A percentile compares a stretch with the other conserved stretches of the same genome.
These are phyloP conservation scores for Stictonetta naevosa DNA, from an alignment of 2,113 vertebrate species.

Conservation along the genomic window DNA sequence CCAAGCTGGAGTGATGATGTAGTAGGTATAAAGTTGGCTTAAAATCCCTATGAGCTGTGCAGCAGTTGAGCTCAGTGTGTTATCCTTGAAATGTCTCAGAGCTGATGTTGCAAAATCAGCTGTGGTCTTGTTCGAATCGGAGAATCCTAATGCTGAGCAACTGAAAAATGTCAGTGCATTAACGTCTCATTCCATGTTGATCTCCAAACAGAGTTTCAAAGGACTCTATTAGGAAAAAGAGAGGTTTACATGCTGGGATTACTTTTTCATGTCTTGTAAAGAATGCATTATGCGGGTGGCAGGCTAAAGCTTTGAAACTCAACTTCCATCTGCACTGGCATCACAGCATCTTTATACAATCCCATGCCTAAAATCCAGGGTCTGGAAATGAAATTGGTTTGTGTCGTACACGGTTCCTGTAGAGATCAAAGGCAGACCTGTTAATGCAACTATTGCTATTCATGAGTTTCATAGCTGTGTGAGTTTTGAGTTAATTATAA, in stretches of 20 bases:
- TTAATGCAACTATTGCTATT: conserved; percentile 67
- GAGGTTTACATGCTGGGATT: neutral
- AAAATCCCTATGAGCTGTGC: neutral
- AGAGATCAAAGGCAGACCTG: conserved; percentile 61
- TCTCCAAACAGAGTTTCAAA: conserved; percentile 40
- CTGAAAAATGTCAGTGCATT: conserved; percentile 12
- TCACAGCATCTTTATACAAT: conserved; percentile 28
- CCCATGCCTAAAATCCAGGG: conserved; percentile 2
- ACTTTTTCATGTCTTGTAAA: conserved; percentile 35
- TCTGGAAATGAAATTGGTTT: conserved; percentile 57
- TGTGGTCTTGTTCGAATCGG: neutral
- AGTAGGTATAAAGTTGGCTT: neutral
- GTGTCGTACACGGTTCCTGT: conserved; percentile 35
- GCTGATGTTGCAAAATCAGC: conserved; percentile 7
- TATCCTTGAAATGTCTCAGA: neutral
- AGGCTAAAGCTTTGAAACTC: conserved; percentile 48
- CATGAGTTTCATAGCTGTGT: conserved; percentile 25
- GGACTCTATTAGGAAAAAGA: neutral
- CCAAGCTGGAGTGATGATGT: neutral
- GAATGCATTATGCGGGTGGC: neutral
- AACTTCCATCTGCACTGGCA: neutral
- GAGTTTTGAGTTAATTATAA: conserved; percentile 69
- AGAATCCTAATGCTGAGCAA: conserved; percentile 11
- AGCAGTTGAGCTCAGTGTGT: neutral
- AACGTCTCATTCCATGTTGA: conserved; percentile 33